These are phyloP conservation scores for Drosophila gaucha DNA, from an alignment of 2,888 invertebrate genomes.

Conservation along the genomic window DNA sequence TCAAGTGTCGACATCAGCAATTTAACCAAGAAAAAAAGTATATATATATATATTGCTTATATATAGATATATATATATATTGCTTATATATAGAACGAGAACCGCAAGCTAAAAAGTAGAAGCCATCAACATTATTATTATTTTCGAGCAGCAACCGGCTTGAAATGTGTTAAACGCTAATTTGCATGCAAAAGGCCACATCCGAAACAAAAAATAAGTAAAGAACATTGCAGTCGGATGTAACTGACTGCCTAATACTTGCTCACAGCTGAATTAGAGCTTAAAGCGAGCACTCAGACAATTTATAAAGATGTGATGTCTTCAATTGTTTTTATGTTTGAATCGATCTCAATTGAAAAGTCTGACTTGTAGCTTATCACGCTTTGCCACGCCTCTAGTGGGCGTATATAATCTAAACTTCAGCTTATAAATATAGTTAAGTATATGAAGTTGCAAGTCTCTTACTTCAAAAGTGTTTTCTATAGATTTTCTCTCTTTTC, in stretches of 20 bases:
- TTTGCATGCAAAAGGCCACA: constrained; percentile 63
- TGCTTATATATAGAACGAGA: background rate
- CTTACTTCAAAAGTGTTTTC: background rate
- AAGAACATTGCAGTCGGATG: background rate
- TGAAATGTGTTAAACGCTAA: constrained; percentile 41
- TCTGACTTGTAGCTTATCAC: too few species aligned
- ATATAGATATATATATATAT: background rate
- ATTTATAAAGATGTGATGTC: too few species aligned
- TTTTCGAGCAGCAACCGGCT: constrained; percentile 50
- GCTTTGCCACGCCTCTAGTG: too few species aligned
- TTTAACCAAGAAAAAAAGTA: background rate
- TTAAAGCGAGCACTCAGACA: background rate
- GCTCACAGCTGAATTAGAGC: background rate
- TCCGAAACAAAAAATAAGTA: constrained; percentile 11
- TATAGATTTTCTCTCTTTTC: background rate
- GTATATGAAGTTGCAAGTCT: background rate
- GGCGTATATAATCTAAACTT: too few species aligned
- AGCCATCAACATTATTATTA: constrained; percentile 27
- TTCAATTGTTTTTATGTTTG: too few species aligned
- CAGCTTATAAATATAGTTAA: too few species aligned
- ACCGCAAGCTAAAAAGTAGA: constrained; percentile 37
- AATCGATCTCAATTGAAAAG: too few species aligned
- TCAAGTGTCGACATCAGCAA: constrained; percentile 24
- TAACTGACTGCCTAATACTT: background rate
- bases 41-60: constrained; percentile 6